Conservation (phyloP, 2,797 vertebrate genomes). For the Ataeniobius toweri region DNA sequence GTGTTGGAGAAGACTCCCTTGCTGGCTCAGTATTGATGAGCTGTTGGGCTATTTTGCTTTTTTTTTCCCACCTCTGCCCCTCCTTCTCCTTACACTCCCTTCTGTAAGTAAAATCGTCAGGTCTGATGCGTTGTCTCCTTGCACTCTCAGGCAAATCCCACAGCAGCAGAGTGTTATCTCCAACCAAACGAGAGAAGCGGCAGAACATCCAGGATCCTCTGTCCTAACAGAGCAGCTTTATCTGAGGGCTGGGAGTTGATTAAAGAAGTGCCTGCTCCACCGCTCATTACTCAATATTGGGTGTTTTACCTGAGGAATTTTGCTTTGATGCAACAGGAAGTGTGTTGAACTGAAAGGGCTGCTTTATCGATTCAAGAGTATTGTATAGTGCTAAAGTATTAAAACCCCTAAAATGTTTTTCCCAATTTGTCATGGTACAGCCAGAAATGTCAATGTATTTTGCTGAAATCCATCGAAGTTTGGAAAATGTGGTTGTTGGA, state of each 20-base stretch:
- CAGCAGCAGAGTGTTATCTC: slow-evolving; percentile 58
- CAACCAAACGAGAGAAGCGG: slow-evolving; percentile 60
- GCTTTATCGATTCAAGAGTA: slow-evolving; percentile 28
- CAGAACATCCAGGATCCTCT: slow-evolving; percentile 48
- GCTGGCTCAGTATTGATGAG: slow-evolving; percentile 67
- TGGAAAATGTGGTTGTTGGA: not conserved
- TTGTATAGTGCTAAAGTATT: slow-evolving; percentile 5
- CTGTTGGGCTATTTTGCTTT: slow-evolving; percentile 17
- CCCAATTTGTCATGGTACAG: not conserved
- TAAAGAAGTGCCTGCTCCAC: slow-evolving; percentile 46
- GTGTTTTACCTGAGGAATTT: slow-evolving; percentile 35
- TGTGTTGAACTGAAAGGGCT: slow-evolving; percentile 33
- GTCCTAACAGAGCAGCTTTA: slow-evolving; percentile 49
- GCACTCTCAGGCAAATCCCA: slow-evolving; percentile 65
- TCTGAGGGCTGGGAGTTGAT: slow-evolving; percentile 47
- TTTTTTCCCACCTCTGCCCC: not conserved
- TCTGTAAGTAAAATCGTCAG: slow-evolving; percentile 68
- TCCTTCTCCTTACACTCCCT: not conserved
- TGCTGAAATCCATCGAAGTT: too few species aligned
- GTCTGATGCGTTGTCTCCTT: slow-evolving; percentile 65
- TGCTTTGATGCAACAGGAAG: slow-evolving; percentile 38
- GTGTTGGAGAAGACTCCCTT: slow-evolving; percentile 32
- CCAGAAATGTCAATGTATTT: too few species aligned
- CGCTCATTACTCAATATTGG: slow-evolving; percentile 43
- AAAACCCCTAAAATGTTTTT: not conserved